These are phyloP conservation scores for Meghimatium bilineatum DNA, from an alignment of 2,888 invertebrate genomes.

Conservation along the genomic window DNA sequence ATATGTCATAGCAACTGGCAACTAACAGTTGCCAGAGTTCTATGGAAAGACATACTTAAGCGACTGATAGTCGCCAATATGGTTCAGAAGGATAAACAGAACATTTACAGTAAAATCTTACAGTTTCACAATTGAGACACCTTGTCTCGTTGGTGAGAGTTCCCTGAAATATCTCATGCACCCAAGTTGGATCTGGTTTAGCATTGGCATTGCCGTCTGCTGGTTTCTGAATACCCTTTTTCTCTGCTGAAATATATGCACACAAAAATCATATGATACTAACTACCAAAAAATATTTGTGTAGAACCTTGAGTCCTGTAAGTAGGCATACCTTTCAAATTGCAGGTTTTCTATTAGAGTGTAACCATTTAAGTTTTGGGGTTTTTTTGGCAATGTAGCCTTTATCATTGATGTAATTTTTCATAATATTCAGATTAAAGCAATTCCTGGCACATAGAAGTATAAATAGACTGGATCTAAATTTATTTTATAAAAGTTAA, in stretches of 20 bases:
- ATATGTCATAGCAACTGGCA: too few species aligned
- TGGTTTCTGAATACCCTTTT: slow-evolving; percentile 65
- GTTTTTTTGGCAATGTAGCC: too few species aligned
- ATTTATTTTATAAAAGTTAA: too few species aligned
- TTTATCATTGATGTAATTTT: too few species aligned
- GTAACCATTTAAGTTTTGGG: too few species aligned
- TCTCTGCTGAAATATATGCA: slow-evolving; percentile 67
- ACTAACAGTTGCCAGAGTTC: too few species aligned
- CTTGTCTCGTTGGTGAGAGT: slow-evolving; percentile 99
- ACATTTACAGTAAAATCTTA: slow-evolving; percentile 77
- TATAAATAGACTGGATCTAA: too few species aligned
- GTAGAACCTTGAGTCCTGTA: too few species aligned
- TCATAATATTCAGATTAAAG: too few species aligned
- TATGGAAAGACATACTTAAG: background rate
- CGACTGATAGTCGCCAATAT: background rate
- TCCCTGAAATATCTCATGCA: slow-evolving; percentile 99
- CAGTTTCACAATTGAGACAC: slow-evolving; percentile 99
- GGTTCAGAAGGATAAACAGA: background rate
- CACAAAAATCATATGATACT: background rate
- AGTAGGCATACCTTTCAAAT: too few species aligned
- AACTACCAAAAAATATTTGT: background rate
- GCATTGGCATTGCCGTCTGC: slow-evolving; percentile 58
- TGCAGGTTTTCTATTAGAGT: too few species aligned
- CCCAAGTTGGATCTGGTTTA: slow-evolving; percentile 90
- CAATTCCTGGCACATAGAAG: too few species aligned